Evolutionary conservation across 2,797 vertebrate species (phyloP), one percentile per base, ranked within the genome.

Genomic region (Varecia variegata): DNA sequence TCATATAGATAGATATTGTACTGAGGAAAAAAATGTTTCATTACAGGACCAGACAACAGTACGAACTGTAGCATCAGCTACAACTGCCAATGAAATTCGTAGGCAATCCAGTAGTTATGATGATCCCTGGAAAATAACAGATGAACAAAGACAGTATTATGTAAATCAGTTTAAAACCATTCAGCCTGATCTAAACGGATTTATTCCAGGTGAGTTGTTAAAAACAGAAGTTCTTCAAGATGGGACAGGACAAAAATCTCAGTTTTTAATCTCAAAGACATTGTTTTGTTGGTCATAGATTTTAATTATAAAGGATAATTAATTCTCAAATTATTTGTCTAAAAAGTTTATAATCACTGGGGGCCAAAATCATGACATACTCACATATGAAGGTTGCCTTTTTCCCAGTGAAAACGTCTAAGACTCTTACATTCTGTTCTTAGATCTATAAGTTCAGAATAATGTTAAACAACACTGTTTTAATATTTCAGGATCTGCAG

Each of bases 141-240:
- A 99, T 86, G 99, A 99, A 98, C 99, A 99, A 98, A 99, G 99
- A 98, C 99, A 99, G 99, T 99, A 99, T 99, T 99, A 99, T 98
- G 98, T 99, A 98, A 99, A 99, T 99, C 99, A 99, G 97, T 99
- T 99, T 98, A 99, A 99, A 99, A 99, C 99, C 98, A 99, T 99
- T 98, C 99, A 99, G 94, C 99, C 99, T 77, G 99, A 99, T 98
- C 99, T 99, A 94, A 99, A 99, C 40, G 99, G 99, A 98, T 99
- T 99, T 98, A 99, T 99, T 98, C 99, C 99, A 98, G 99, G 99
- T 99, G 98, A 98, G 99, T 97, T 98, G 47, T 97, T 98, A 95
- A 97, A 96, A 93, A 94, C 93, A 97, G 96, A 96, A 97, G 92
- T 93, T 98, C 95, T 91, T 96, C 47, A 84, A 94, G 79, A 77